Evolutionary conservation across 2,888 invertebrate species (phyloP).

Genomic region (Dexiosoma caninum): DNA sequence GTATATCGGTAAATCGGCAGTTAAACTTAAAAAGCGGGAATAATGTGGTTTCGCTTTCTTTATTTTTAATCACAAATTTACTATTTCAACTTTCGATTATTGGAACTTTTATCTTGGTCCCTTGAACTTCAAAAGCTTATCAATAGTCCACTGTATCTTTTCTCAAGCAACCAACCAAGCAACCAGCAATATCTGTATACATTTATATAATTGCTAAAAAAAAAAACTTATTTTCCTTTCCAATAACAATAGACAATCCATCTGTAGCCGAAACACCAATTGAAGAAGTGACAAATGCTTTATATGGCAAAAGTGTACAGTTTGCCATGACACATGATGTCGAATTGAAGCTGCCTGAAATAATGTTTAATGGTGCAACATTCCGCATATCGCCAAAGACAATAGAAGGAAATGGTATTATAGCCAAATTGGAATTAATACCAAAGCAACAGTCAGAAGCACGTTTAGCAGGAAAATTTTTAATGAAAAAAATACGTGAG

Average conservation of each 20-base stretch:
- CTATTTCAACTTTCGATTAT: no score
- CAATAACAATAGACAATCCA: conserved; percentile 2
- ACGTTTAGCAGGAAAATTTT: conserved; percentile 81
- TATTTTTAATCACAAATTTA: no score
- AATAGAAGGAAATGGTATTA: conserved; percentile 85
- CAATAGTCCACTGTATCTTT: no score
- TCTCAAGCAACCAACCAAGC: no score
- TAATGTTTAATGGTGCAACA: conserved; percentile 85
- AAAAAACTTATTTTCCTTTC: no score
- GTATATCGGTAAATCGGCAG: no score
- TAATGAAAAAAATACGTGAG: conserved; percentile 78
- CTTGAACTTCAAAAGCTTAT: no score
- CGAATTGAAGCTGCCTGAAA: conserved; percentile 84
- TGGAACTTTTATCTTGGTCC: no score
- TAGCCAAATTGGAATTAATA: conserved; percentile 85
- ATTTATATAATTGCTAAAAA: no score
- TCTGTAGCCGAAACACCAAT: conserved; percentile 80
- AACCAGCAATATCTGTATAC: no score
- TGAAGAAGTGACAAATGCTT: conserved; percentile 85
- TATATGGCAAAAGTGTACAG: conserved; percentile 84
- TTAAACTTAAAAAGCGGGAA: no score
- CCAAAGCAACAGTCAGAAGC: conserved; percentile 79
- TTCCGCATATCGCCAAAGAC: conserved; percentile 86
- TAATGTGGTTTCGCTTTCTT: no score
- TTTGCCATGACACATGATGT: conserved; percentile 89